A percentile compares a stretch with the other conserved stretches of the same genome.
These are phyloP conservation scores for Callospermophilus lateralis DNA, from an alignment of 2,113 vertebrate genomes.

Conservation along the genomic window DNA sequence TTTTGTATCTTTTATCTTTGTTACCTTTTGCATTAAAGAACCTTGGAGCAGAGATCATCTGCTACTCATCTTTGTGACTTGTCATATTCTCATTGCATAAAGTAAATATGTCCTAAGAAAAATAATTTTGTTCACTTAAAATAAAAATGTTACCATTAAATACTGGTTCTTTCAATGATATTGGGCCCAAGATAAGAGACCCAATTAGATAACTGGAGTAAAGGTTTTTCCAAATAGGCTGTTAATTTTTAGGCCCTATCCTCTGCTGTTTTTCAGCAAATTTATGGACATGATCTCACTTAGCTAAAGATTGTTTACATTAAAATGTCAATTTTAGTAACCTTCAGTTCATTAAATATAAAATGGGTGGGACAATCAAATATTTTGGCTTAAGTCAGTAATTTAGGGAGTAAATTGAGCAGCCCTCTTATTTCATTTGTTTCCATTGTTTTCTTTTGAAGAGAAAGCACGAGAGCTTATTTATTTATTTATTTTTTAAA, in stretches of 20 bases:
- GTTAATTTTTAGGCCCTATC: conserved; percentile 16
- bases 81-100: conserved; percentile 20
- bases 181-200: conserved; percentile 47
- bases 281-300: not conserved
- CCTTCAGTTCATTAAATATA: not conserved
- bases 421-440: conserved; percentile 20
- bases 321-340: conserved; percentile 59
- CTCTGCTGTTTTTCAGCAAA: conserved; percentile 45
- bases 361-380: not conserved
- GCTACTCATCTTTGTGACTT: conserved; percentile 33
- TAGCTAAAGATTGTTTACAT: conserved; percentile 21
- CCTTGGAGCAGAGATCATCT: not conserved
- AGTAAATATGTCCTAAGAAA: not conserved
- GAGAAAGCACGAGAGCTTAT: conserved; percentile 5
- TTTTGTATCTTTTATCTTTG: conserved; percentile 32
- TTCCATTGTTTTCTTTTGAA: conserved; percentile 57
- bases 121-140: conserved; percentile 26
- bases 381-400: conserved; percentile 47
- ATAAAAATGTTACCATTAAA: conserved; percentile 32
- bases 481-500: too few species aligned
- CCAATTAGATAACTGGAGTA: conserved; percentile 1
- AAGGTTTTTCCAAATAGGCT: not conserved
- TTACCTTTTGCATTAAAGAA: conserved; percentile 32
- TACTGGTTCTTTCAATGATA: conserved; percentile 11
- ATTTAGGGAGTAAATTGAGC: conserved; percentile 28